Conservation (phyloP, 2,888 invertebrate species). For the Venusia cambrica region DNA sequence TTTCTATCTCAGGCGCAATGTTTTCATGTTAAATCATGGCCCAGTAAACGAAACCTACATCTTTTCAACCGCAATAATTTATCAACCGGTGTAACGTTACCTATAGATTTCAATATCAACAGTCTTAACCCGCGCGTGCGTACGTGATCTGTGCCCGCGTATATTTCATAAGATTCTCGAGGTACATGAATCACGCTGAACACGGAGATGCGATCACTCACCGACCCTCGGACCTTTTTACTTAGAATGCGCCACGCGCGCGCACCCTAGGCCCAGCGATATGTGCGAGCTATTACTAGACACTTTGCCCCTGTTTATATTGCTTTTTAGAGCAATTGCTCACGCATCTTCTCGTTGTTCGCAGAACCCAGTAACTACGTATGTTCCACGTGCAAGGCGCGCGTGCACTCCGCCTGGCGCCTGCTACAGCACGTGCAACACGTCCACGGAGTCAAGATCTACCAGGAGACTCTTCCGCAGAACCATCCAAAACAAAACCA, state of each 20-base stretch:
- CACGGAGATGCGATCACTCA: constrained; percentile 79
- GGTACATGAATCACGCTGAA: constrained; percentile 80
- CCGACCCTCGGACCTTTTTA: constrained; percentile 73
- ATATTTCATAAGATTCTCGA: constrained; percentile 81
- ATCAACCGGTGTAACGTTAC: constrained; percentile 62
- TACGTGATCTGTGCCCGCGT: constrained; percentile 75
- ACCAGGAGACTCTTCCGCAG: constrained; percentile 84
- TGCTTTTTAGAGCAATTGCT: constrained; percentile 61
- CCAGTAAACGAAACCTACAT: constrained; percentile 30
- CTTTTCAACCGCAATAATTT: constrained; percentile 35
- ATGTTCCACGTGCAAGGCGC: constrained; percentile 96
- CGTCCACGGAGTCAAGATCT: constrained; percentile 96
- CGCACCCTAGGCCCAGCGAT: constrained; percentile 77
- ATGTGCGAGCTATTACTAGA: constrained; percentile 81
- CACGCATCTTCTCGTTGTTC: constrained; percentile 51
- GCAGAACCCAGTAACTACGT: constrained; percentile 97
- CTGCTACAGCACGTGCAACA: constrained; percentile 97
- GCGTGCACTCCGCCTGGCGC: constrained; percentile 96
- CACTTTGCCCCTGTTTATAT: constrained; percentile 80
- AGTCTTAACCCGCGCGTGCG: constrained; percentile 73
- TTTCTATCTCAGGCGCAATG: no score
- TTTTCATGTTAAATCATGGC: constrained; percentile 11
- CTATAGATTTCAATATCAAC: constrained; percentile 80
- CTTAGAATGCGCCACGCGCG: constrained; percentile 71
- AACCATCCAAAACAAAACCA: constrained; percentile 75